Percentiles rank a stretch among this genome's conserved stretches.
Evolutionary conservation across 2,113 vertebrate species (phyloP).

Genomic region (Phocoena sinus): DNA sequence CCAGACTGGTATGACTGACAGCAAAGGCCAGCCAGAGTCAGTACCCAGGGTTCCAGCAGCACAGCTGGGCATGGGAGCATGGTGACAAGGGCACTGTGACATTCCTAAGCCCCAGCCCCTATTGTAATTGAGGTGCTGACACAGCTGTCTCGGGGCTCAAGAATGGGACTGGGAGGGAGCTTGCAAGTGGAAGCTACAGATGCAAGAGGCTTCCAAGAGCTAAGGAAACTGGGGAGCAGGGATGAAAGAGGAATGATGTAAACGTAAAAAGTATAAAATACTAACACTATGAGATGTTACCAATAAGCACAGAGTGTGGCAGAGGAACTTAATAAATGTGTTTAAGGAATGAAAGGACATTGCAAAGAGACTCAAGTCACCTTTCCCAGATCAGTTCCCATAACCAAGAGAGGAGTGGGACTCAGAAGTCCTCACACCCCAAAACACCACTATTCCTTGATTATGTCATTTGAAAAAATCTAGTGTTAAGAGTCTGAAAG

Average conservation of each 20-base stretch:
- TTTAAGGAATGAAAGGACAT: background rate
- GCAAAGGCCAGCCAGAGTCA: background rate
- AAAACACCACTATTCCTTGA: background rate
- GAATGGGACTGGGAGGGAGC: too few relatives aligned
- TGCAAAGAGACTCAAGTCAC: background rate
- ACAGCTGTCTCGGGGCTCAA: background rate
- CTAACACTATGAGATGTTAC: background rate
- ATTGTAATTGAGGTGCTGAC: background rate
- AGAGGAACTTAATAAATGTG: background rate
- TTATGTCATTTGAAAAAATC: background rate
- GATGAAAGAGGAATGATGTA: background rate
- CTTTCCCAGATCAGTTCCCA: background rate
- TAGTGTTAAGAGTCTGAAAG: background rate
- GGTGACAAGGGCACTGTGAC: rapidly evolving
- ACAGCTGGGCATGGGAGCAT: background rate
- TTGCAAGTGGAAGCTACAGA: background rate
- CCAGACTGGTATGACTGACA: background rate
- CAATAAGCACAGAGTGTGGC: background rate
- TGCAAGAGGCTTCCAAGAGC: background rate
- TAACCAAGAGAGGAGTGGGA: background rate
- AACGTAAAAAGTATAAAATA: background rate
- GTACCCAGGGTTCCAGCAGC: background rate
- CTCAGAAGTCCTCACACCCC: too few relatives aligned
- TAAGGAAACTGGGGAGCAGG: background rate
- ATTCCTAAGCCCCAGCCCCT: too few relatives aligned